Base-by-base conservation (phyloP, 1,140 invertebrate species). In the Ips nitidus region DNA sequence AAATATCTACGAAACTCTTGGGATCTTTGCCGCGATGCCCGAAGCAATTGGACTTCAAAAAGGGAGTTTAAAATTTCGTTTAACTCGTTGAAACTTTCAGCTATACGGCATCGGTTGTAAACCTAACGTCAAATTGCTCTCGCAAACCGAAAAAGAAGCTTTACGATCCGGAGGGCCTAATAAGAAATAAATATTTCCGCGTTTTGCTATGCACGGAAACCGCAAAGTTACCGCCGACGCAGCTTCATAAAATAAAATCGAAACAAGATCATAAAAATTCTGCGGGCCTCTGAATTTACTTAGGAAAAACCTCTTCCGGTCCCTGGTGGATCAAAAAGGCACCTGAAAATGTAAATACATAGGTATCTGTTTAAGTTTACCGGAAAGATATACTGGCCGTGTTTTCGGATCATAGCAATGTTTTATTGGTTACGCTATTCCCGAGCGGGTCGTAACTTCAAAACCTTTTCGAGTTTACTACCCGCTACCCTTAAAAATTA, bases 291-390 rank as follows among this genome's bases (percentile, higher is more conserved):
- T 38, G 47, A 65, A 65, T 56, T 56, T 65, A 65, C 62, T 65
- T 65, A 42, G 22, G 52, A 36, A 43, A 53, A 55, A 60, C 58
- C 52, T 22, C 22, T 36, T 50, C 41, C 7, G 40, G 37, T 55
- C 50, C 50, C 53, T 6, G 37, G 64, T 47, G 64, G 58, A 47
- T 66, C 53, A 47, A 50, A 22, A 58, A 45, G 64, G 64, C 53
- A 66, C 53, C 56, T 58, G 53, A 43, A 66, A 66, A 66, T 47
- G 53, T 66, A 57, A 57, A 66, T 66, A 66, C 42, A 43, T 41
- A 66, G 64, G 55, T 66, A 66, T 66, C 53, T 66, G 64, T 66
- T 66, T 66, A 41, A 66, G 40, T 57, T 66, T 66, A 66, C 55
- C 8, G 64, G 53, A 43, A 66, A 50, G 40, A 66, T 66, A 66